A percentile compares a stretch with the other conserved stretches of the same genome.
These are phyloP conservation scores for Cheirogaleus medius DNA, from an alignment of 2,113 vertebrate genomes.

Conservation along the genomic window DNA sequence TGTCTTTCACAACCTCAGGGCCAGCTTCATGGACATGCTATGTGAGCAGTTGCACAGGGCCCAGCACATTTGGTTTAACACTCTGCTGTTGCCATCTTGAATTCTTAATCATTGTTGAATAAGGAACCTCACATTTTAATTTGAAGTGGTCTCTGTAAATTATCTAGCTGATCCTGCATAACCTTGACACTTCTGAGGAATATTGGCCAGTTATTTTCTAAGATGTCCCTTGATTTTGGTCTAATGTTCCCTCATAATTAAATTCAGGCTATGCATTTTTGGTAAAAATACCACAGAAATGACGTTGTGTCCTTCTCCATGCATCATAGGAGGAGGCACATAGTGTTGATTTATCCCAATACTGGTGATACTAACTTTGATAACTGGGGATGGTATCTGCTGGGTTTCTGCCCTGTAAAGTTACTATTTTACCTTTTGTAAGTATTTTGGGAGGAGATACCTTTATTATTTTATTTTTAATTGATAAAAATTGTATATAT, in stretches of 20 bases:
- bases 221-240: neutral
- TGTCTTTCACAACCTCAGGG: neutral
- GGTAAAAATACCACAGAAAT: neutral
- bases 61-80: neutral
- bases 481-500: neutral
- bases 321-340: neutral
- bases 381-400: neutral
- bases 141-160: neutral
- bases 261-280: neutral
- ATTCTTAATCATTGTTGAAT: neutral
- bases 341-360: neutral
- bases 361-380: neutral
- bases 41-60: neutral
- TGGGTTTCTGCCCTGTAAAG: neutral
- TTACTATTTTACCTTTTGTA: neutral
- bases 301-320: neutral
- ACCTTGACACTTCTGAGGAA: neutral
- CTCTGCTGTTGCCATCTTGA: neutral
- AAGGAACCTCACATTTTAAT: neutral
- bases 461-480: neutral
- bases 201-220: neutral
- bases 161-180: neutral
- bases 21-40: neutral
- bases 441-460: neutral
- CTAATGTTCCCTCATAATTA: neutral